phyloP scores from a whole-genome alignment of 2,888 invertebrate genomes.

The Heliconius cydno region DNA sequence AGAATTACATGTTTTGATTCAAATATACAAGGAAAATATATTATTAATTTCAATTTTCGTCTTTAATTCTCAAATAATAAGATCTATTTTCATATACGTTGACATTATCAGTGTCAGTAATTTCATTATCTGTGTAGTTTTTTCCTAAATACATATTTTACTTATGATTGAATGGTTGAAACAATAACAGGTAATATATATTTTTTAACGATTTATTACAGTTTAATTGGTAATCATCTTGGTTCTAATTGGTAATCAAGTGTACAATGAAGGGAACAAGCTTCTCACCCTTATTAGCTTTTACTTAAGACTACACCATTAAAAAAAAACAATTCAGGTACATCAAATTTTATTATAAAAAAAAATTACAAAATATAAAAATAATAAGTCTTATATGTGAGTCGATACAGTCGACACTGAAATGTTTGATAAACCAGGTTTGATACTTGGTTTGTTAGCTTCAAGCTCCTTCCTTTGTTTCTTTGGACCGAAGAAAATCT shows the following conservation, averaged over 20 bases:
- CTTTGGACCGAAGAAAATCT: conserved; percentile 69
- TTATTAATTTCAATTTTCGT: neutral
- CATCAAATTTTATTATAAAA: neutral
- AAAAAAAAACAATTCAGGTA: conserved; percentile 2
- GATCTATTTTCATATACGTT: neutral
- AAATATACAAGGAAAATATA: conserved; percentile 10
- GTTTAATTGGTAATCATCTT: too few species aligned
- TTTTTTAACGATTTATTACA: neutral
- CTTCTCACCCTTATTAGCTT: too few species aligned
- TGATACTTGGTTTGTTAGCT: conserved; percentile 62
- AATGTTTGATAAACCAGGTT: conserved; percentile 70
- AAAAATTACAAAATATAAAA: conserved; percentile 33
- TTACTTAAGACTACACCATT: neutral
- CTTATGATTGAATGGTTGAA: neutral
- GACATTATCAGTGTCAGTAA: neutral
- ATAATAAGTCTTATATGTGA: conserved; percentile 59
- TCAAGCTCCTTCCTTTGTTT: conserved; percentile 60
- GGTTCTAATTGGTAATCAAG: too few species aligned
- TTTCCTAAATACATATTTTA: neutral
- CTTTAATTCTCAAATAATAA: neutral
- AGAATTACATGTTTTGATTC: conserved; percentile 19
- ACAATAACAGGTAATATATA: neutral
- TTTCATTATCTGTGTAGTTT: neutral
- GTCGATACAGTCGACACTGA: conserved; percentile 78
- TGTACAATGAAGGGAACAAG: too few species aligned